Conservation (phyloP, 2,797 vertebrate genomes). For the Ambastaia sidthimunki region DNA sequence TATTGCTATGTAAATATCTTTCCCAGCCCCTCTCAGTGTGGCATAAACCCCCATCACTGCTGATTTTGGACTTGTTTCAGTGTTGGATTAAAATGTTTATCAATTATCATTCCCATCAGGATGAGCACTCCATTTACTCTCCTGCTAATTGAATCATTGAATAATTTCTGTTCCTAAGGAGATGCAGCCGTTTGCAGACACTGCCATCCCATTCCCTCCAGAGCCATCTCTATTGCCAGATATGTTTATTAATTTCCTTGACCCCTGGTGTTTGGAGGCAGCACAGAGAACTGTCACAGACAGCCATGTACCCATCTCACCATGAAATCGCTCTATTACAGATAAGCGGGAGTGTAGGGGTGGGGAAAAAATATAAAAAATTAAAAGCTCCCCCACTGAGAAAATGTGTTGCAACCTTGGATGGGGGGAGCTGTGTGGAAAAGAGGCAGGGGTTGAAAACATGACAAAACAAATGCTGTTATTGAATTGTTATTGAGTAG, state of each 20-base stretch:
- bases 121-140: constrained; percentile 88
- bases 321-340: constrained; percentile 85
- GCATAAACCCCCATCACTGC: constrained; percentile 40
- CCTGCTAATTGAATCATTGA: constrained; percentile 99
- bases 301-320: constrained; percentile 86
- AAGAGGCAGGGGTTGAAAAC: constrained; percentile 58
- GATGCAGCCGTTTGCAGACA: constrained; percentile 90
- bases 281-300: constrained; percentile 87
- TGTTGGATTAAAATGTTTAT: constrained; percentile 83
- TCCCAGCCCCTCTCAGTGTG: not conserved
- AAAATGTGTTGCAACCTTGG: constrained; percentile 81
- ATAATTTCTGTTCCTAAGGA: constrained; percentile 93
- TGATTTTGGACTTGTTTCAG: constrained; percentile 62
- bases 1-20: constrained; percentile 27
- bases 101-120: constrained; percentile 86
- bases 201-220: constrained; percentile 85
- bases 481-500: constrained; percentile 81
- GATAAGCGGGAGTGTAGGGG: constrained; percentile 84
- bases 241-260: constrained; percentile 93
- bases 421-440: constrained; percentile 6
- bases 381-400: constrained; percentile 84
- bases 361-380: constrained; percentile 72
- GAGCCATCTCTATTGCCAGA: constrained; percentile 90
- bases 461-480: constrained; percentile 76
- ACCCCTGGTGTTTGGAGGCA: constrained; percentile 85